Evolutionary conservation across 2,888 invertebrate species (phyloP), one percentile per base, ranked within the genome.

Genomic region (Choreutis nemorana): DNA sequence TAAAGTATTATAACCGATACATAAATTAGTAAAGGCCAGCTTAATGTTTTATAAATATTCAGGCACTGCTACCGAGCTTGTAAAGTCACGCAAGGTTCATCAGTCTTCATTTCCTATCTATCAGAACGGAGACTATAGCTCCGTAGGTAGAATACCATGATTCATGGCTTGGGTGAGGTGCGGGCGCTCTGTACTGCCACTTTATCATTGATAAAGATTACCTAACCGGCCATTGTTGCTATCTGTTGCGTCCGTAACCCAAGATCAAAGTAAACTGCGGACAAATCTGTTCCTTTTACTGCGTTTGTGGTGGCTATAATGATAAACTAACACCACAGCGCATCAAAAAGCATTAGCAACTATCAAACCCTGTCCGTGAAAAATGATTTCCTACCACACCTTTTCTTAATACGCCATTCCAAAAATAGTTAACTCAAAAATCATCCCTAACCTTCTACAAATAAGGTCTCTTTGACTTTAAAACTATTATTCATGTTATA

Each of bases 31-130:
- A n/a, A n/a, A n/a, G n/a, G n/a, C n/a, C n/a, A n/a, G n/a, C n/a
- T n/a, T n/a, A n/a, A n/a, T n/a, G n/a, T n/a, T n/a, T n/a, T n/a
- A n/a, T n/a, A n/a, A n/a, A n/a, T n/a, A n/a, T n/a, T n/a, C n/a
- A n/a, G n/a, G n/a, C n/a, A n/a, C n/a, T n/a, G n/a, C n/a, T n/a
- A 41, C 41, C 48, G 44, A 42, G 58, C 58, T 56, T 62, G 64
- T 62, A 56, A 41, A 65, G 72, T 71, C 73, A 75, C 73, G 73
- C 72, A 55, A 72, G 39, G 61, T 59, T 71, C 75, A 78, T 77
- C 71, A 60, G 66, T 78, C 78, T 77, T 78, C 73, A 77, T 78
- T 78, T 73, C 72, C 73, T 75, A 72, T 77, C 78, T 75, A 75
- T 77, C 72, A 68, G 62, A 67, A 63, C 50, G 43, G 48, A 54